Percentiles rank a stretch among this genome's conserved stretches.
phyloP scores from a whole-genome alignment of 2,888 invertebrate genomes.

The Creontiades dilutus region DNA sequence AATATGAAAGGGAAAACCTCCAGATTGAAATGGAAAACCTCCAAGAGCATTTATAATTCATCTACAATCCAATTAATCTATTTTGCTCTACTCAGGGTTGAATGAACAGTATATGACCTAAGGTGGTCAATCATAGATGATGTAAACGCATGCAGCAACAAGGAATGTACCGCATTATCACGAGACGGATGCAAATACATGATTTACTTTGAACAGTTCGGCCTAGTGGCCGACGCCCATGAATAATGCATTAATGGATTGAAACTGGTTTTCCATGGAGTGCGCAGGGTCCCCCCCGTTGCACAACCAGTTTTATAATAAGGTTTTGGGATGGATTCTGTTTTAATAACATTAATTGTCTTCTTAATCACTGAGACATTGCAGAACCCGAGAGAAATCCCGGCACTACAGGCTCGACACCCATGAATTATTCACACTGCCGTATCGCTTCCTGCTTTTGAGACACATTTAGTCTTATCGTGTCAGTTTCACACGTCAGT shows the following conservation, averaged over 20 bases:
- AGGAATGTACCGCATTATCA: not conserved
- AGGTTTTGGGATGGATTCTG: conserved; percentile 1
- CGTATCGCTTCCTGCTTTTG: not conserved
- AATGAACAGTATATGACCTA: not conserved
- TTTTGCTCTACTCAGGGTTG: too few relatives aligned
- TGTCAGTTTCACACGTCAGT: conserved; percentile 19
- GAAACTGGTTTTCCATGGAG: conserved; percentile 6
- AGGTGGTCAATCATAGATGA: not conserved
- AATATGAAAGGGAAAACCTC: too few relatives aligned
- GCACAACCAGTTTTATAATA: conserved; percentile 22
- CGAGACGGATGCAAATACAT: not conserved
- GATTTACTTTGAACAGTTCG: not conserved
- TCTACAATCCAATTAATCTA: too few relatives aligned
- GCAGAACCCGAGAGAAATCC: not conserved
- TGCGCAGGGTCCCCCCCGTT: not conserved
- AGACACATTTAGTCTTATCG: conserved; percentile 15
- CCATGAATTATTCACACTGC: conserved; percentile 6
- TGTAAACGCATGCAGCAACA: too few relatives aligned
- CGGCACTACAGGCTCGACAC: not conserved
- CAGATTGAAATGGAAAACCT: too few relatives aligned
- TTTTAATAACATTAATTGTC: conserved; percentile 27
- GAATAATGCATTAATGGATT: conserved; percentile 28
- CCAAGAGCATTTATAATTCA: too few relatives aligned
- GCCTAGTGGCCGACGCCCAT: not conserved
- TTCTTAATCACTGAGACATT: conserved; percentile 9